Base-by-base conservation (phyloP, 2,888 invertebrate genomes). In the Iphiclides podalirius region DNA sequence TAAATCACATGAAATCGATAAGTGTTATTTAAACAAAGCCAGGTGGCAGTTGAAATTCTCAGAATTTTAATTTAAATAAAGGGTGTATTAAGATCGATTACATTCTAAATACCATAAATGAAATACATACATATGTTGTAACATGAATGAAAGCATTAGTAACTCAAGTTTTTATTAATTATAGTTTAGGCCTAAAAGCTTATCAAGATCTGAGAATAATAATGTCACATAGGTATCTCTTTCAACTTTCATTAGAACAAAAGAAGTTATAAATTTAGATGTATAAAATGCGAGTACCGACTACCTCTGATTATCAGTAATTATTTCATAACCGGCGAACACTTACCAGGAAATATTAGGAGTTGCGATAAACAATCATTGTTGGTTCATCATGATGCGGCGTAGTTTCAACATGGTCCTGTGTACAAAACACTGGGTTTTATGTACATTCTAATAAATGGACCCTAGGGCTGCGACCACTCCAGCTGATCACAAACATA, bases 401-500 rank as follows among this genome's bases (percentile, higher is more conserved):
- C 11, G 3, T 43, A 42, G 38, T 49, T 49, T 35, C 34, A 34
- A 44, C 26, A 35, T 35, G 11, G n/a, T 17, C 11, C 20, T 38
- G 11, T 34, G 14, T 13, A 35, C 16, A 26, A 44, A 39, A 43
- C 26, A 38, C 38, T 15, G 38, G 43, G 13, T 37, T 42, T 34
- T 43, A 43, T 26, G 36, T 33, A 39, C 17, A 40, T 61, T 63
- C 71, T 79, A 76, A 83, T 81, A 83, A 80, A 79, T 80, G 75
- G 67, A 73, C 69, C 73, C 75, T 61, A 46, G 60, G 75, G 73
- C 70, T 66, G 44, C 28, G 47, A 43, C 67, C 70, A 67, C 75
- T 78, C 60, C 59, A 67, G 69, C 67, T 79, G 82, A 82, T 83
- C 76, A 77, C 80, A 80, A 82, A 82, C 75, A 76, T 70, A 72